Percentiles rank a stretch among this genome's conserved stretches.
Conservation (phyloP, 2,888 invertebrate genomes). For the Panorpa germanica region DNA sequence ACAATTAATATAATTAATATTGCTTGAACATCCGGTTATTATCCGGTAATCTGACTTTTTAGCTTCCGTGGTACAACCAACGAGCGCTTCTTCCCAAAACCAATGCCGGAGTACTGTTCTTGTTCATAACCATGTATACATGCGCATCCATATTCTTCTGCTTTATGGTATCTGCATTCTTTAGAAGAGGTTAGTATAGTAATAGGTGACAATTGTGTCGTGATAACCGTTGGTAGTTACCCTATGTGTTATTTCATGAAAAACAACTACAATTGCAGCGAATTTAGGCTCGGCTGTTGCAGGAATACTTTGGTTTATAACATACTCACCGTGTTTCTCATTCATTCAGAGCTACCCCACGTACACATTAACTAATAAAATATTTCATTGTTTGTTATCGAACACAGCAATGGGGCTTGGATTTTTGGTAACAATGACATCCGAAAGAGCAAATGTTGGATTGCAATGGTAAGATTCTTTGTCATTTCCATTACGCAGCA, state of each 20-base stretch:
- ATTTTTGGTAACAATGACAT: slow-evolving; percentile 49
- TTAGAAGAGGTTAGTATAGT: slow-evolving; percentile 66
- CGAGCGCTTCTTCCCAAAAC: too few species aligned
- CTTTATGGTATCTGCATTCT: slow-evolving; percentile 63
- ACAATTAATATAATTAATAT: too few species aligned
- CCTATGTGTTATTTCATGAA: not conserved
- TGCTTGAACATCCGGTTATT: too few species aligned
- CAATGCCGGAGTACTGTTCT: slow-evolving; percentile 48
- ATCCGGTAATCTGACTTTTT: too few species aligned
- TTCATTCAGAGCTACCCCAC: slow-evolving; percentile 44
- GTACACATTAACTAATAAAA: slow-evolving; percentile 35
- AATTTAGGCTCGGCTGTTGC: slow-evolving; percentile 61
- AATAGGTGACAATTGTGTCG: too few species aligned
- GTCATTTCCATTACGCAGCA: too few species aligned
- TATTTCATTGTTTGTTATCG: slow-evolving; percentile 42
- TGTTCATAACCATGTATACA: slow-evolving; percentile 47
- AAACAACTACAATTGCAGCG: slow-evolving; percentile 40
- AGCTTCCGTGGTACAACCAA: too few species aligned
- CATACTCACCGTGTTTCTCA: slow-evolving; percentile 52
- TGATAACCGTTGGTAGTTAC: not conserved
- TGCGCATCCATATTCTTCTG: slow-evolving; percentile 53
- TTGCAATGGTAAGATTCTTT: too few species aligned
- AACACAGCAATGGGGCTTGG: slow-evolving; percentile 71
- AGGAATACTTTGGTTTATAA: slow-evolving; percentile 57
- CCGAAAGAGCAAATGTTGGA: slow-evolving; percentile 48